Evolutionary conservation across 2,888 invertebrate genomes (phyloP).

Genomic region (Drosophila robusta): DNA sequence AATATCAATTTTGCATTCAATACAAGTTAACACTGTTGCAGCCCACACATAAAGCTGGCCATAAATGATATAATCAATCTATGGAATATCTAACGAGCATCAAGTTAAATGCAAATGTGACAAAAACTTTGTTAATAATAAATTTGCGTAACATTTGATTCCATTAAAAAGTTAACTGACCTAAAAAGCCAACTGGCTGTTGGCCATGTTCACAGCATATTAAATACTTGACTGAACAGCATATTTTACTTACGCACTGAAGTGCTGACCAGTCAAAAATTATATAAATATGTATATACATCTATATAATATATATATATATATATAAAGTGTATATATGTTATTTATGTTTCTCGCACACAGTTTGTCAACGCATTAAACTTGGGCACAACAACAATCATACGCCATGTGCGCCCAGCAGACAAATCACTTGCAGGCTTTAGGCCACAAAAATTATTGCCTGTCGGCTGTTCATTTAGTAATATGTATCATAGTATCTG

Average conservation of each 20-base stretch:
- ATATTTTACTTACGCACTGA: conserved; percentile 11
- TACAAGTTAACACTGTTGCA: conserved; percentile 9
- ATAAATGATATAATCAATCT: conserved; percentile 8
- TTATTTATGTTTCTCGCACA: conserved; percentile 25
- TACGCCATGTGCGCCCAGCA: conserved; percentile 49
- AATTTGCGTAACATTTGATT: conserved; percentile 27
- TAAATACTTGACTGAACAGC: conserved; percentile 42
- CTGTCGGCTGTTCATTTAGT: conserved; percentile 14
- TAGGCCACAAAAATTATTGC: conserved; percentile 35
- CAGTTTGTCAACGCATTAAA: conserved; percentile 32
- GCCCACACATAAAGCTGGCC: background rate
- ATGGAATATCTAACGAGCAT: conserved; percentile 16
- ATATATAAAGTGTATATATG: conserved; percentile 3
- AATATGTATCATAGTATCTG: conserved; percentile 17
- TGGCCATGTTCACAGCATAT: conserved; percentile 33
- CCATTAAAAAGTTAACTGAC: conserved; percentile 49
- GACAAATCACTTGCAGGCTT: conserved; percentile 56
- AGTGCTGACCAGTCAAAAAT: conserved; percentile 39
- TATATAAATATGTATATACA: background rate
- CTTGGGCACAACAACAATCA: conserved; percentile 43
- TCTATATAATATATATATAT: conserved; percentile 1
- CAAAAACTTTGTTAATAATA: conserved; percentile 33
- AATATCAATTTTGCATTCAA: conserved; percentile 16
- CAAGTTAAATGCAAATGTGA: conserved; percentile 13
- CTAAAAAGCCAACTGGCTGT: conserved; percentile 34